Evolutionary conservation across 30 jellyfish, hydroid and myxozoan species (phyloP).

Genomic region (Hydractinia symbiolongicarpus): DNA sequence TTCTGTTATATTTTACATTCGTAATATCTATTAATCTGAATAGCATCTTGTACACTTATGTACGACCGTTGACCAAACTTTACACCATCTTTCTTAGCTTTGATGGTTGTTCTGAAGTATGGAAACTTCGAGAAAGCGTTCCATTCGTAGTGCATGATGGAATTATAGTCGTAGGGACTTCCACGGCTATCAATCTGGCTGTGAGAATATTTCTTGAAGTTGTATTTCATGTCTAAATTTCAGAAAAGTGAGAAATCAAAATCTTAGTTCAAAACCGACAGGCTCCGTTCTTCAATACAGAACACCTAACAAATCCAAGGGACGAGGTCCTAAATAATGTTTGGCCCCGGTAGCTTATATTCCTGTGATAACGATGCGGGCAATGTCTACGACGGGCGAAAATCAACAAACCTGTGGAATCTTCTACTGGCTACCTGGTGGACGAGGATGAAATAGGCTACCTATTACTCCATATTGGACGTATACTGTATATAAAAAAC

Average conservation of each 20-base stretch:
- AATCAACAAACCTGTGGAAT: too few species aligned
- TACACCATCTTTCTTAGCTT: conserved; percentile 52
- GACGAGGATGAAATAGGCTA: too few species aligned
- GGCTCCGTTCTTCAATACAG: too few species aligned
- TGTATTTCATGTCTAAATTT: conserved; percentile 34
- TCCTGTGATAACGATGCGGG: too few species aligned
- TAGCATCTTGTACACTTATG: conserved; percentile 67
- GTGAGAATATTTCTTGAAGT: conserved; percentile 59
- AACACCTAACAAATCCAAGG: too few species aligned
- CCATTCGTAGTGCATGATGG: conserved; percentile 79
- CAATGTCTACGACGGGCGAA: too few species aligned
- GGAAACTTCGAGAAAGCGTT: conserved; percentile 74
- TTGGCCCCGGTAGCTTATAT: too few species aligned
- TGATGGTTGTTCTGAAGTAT: conserved; percentile 59
- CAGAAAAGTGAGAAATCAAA: background rate
- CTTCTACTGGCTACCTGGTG: too few species aligned
- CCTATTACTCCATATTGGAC: too few species aligned
- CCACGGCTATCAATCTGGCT: conserved; percentile 76
- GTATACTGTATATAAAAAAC: too few species aligned
- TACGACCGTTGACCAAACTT: conserved; percentile 72
- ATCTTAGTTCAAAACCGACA: too few species aligned
- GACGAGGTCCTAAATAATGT: too few species aligned
- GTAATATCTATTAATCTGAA: conserved; percentile 56
- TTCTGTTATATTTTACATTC: conserved; percentile 27
- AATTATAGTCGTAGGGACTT: conserved; percentile 88